Evolutionary conservation across 1,140 invertebrate genomes (phyloP).

Genomic region (Anoplolepis gracilipes): DNA sequence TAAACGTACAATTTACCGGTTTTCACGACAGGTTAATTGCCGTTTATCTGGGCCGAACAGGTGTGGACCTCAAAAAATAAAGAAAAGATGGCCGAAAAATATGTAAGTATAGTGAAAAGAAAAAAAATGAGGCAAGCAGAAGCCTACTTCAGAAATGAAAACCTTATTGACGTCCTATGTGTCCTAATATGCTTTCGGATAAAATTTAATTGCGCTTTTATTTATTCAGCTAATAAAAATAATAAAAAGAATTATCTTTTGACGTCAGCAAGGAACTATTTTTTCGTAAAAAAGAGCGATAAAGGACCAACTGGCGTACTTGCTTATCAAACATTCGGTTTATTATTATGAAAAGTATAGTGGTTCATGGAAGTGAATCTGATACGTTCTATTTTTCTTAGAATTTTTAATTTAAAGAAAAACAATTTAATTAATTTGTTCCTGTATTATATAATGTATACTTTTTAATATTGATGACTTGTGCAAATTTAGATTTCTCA

Average conservation of each 20-base stretch:
- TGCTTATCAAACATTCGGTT: slow-evolving; percentile 41
- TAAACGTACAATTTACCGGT: slow-evolving; percentile 60
- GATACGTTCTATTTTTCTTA: not conserved
- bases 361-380: too few relatives aligned
- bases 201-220: not conserved
- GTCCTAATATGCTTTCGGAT: not conserved
- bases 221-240: not conserved
- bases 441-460: not conserved
- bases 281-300: not conserved
- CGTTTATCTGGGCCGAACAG: slow-evolving; percentile 16
- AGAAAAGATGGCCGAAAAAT: not conserved
- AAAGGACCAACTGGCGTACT: slow-evolving; percentile 13
- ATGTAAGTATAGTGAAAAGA: not conserved
- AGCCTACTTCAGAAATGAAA: not conserved
- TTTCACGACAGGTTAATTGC: slow-evolving; percentile 16
- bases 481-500: not conserved
- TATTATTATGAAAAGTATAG: too few relatives aligned
- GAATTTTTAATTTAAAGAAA: not conserved
- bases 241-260: not conserved
- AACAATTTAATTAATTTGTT: not conserved
- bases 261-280: not conserved
- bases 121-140: not conserved
- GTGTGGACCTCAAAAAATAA: not conserved
- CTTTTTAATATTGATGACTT: not conserved
- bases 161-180: not conserved